Evolutionary conservation across 2,797 vertebrate species (phyloP).

Genomic region (Crypturellus tataupa): DNA sequence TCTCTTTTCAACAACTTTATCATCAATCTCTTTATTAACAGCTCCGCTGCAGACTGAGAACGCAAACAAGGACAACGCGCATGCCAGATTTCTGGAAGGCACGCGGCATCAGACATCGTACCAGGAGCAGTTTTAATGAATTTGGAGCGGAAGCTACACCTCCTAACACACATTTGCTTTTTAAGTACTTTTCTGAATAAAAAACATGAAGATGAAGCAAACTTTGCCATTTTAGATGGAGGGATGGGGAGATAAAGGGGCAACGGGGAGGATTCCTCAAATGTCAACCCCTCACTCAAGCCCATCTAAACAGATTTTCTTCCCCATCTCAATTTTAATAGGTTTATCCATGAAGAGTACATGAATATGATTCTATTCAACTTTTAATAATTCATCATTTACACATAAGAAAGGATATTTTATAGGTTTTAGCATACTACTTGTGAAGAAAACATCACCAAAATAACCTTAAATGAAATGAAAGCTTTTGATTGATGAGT

Average conservation of each 20-base stretch:
- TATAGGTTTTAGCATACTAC: not conserved
- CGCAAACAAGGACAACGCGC: conserved; percentile 80
- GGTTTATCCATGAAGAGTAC: not conserved
- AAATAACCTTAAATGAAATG: conserved; percentile 8
- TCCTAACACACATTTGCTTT: not conserved
- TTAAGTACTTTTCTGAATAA: conserved; percentile 13
- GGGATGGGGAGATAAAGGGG: not conserved
- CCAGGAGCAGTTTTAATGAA: conserved; percentile 43
- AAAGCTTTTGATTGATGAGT: not conserved
- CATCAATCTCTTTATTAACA: conserved; percentile 99
- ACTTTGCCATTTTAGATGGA: not conserved
- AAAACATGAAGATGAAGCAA: not conserved
- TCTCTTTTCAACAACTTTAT: conserved; percentile 94
- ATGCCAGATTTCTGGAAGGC: conserved; percentile 86
- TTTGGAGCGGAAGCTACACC: conserved; percentile 17
- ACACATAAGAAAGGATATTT: not conserved
- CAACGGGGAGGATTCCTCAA: not conserved
- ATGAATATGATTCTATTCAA: not conserved
- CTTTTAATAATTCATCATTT: not conserved
- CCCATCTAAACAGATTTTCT: not conserved
- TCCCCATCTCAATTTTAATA: not conserved
- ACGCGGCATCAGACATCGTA: conserved; percentile 67
- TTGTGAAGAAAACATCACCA: not conserved
- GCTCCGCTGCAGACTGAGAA: conserved; percentile 89
- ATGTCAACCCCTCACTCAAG: not conserved